Evolutionary conservation across 2,888 invertebrate species (phyloP).

Genomic region (Orthosia cruda): DNA sequence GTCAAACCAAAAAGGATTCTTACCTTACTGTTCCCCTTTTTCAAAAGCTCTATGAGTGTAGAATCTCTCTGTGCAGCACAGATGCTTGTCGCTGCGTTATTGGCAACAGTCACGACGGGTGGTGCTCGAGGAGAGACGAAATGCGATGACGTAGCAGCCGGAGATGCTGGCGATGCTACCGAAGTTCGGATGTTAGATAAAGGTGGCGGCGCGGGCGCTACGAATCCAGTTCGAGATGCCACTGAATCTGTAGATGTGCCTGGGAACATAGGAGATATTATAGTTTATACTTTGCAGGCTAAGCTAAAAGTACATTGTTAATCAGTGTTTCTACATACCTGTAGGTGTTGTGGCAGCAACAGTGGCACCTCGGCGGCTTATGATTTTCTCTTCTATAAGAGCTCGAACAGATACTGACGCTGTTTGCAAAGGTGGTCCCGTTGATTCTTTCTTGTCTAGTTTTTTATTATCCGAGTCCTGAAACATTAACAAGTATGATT

Average conservation of each 20-base stretch:
- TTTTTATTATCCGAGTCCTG: slow-evolving; percentile 97
- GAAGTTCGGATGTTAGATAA: slow-evolving; percentile 83
- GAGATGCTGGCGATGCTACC: slow-evolving; percentile 84
- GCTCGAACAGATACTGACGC: slow-evolving; percentile 98
- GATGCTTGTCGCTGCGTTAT: slow-evolving; percentile 78
- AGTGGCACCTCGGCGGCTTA: slow-evolving; percentile 95
- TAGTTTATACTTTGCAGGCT: not conserved
- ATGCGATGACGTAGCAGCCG: slow-evolving; percentile 88
- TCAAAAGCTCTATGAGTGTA: slow-evolving; percentile 95
- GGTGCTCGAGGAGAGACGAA: slow-evolving; percentile 89
- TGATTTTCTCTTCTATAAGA: slow-evolving; percentile 98
- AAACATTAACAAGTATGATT: slow-evolving; percentile 15
- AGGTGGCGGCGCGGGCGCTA: slow-evolving; percentile 88
- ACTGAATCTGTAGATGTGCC: slow-evolving; percentile 79
- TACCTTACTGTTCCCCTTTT: slow-evolving; percentile 93
- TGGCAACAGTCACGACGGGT: slow-evolving; percentile 83
- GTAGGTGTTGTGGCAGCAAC: slow-evolving; percentile 78
- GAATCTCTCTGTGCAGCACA: slow-evolving; percentile 93
- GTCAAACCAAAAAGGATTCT: not conserved
- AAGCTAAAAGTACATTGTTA: not conserved
- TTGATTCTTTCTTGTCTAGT: slow-evolving; percentile 96
- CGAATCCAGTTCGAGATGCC: slow-evolving; percentile 83
- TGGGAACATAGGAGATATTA: slow-evolving; percentile 47
- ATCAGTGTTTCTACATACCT: slow-evolving; percentile 77
- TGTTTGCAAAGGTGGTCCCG: slow-evolving; percentile 97